Percentiles rank a stretch among this genome's conserved stretches.
These are phyloP conservation scores for Esox niger DNA, from an alignment of 2,113 vertebrate genomes.

Conservation along the genomic window DNA sequence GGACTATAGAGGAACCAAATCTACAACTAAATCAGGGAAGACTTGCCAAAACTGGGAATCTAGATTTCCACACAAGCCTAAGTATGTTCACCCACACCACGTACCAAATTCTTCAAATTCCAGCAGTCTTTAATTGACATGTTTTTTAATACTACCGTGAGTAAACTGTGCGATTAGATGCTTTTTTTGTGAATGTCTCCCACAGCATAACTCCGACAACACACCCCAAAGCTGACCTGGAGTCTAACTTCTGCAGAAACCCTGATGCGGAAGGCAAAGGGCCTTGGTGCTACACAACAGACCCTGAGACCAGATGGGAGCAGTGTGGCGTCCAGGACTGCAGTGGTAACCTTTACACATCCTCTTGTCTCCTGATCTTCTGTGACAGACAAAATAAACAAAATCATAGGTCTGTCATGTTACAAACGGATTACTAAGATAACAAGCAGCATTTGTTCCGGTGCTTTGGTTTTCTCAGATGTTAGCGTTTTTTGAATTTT, in stretches of 20 bases:
- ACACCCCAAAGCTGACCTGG: slow-evolving; percentile 64
- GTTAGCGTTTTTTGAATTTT: no score
- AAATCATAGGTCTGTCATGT: no score
- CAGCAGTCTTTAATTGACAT: no score
- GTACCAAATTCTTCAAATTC: background rate
- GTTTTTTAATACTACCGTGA: no score
- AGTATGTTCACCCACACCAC: slow-evolving; percentile 44
- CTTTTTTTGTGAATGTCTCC: background rate
- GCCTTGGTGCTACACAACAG: slow-evolving; percentile 78
- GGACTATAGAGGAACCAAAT: slow-evolving; percentile 72
- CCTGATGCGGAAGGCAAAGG: slow-evolving; percentile 67
- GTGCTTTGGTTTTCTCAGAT: no score
- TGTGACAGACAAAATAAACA: no score
- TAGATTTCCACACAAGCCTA: slow-evolving; percentile 63
- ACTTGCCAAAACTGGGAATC: slow-evolving; percentile 65
- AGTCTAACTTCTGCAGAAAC: slow-evolving; percentile 77
- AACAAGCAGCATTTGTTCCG: no score
- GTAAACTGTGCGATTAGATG: no score
- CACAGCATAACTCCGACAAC: slow-evolving; percentile 56
- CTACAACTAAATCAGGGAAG: slow-evolving; percentile 62
- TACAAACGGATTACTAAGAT: no score
- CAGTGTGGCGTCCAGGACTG: slow-evolving; percentile 66
- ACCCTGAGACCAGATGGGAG: slow-evolving; percentile 69
- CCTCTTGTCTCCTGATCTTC: no score
- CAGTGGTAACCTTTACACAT: slow-evolving; percentile 54